phyloP scores from a whole-genome alignment of 2,113 vertebrate genomes.

The Malurus elegans region DNA sequence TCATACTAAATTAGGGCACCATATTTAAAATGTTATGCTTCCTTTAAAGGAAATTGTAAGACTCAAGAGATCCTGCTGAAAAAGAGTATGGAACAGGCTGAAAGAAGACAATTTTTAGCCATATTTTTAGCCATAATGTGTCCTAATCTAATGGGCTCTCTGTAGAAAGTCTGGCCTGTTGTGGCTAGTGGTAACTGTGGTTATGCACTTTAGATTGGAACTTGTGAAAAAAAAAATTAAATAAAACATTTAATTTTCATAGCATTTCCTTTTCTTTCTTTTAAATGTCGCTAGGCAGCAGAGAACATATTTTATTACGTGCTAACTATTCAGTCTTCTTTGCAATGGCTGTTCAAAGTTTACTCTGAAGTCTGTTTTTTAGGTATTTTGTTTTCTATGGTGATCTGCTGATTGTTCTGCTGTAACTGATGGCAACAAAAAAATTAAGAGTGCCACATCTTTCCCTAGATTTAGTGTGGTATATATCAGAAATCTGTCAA shows the following conservation, averaged over 20 bases:
- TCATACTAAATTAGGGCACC: neutral
- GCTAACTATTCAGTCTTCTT: neutral
- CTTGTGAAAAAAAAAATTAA: neutral
- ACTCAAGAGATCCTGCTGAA: neutral
- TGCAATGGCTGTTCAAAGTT: neutral
- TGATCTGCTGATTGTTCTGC: neutral
- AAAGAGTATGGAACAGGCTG: neutral
- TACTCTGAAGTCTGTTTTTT: neutral
- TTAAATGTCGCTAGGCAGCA: neutral
- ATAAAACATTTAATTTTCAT: neutral
- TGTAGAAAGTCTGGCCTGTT: neutral
- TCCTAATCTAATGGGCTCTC: neutral
- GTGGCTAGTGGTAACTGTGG: neutral
- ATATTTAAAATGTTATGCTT: neutral
- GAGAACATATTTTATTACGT: neutral
- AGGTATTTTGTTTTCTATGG: neutral
- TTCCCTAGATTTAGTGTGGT: neutral
- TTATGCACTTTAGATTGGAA: neutral
- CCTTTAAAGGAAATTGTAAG: neutral
- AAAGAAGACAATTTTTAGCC: neutral
- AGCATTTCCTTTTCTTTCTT: neutral
- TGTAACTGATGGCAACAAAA: neutral
- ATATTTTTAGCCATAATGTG: neutral
- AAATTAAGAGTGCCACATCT: neutral
- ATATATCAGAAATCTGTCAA: neutral